Conservation (phyloP, 1,140 invertebrate genomes). For the Stegodyphus dumicola region DNA sequence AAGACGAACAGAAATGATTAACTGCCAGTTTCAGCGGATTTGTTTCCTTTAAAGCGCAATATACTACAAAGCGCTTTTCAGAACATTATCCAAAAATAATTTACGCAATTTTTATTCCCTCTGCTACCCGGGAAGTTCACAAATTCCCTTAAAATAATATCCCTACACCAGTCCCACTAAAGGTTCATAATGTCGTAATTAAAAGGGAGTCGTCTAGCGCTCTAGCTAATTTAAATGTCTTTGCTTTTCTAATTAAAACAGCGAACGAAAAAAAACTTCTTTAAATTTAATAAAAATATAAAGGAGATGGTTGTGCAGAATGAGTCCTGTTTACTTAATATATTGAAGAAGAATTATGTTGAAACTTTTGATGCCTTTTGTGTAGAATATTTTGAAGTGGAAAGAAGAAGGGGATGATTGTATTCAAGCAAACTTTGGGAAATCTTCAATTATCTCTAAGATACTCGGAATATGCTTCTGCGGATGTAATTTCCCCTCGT, state of each 20-base stretch:
- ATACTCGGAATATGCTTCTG: no score
- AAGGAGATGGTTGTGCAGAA: not conserved
- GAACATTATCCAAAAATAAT: not conserved
- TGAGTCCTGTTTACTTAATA: slow-evolving; percentile 62
- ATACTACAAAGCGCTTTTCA: not conserved
- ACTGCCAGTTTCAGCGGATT: not conserved
- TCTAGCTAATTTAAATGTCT: slow-evolving; percentile 34
- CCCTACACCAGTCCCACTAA: not conserved
- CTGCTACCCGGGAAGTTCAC: not conserved
- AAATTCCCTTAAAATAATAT: slow-evolving; percentile 24
- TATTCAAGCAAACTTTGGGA: no score
- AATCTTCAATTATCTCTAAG: no score
- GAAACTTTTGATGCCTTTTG: not conserved
- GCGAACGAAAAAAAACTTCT: slow-evolving; percentile 19
- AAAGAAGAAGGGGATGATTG: no score
- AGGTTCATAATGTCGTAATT: slow-evolving; percentile 5
- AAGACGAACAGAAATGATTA: no score
- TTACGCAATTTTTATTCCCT: not conserved
- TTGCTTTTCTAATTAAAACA: slow-evolving; percentile 30
- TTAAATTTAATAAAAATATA: slow-evolving; percentile 36
- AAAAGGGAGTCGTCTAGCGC: not conserved
- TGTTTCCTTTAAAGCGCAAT: not conserved
- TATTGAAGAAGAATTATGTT: slow-evolving; percentile 3
- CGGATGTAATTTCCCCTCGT: no score
- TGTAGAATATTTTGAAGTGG: not conserved